Evolutionary conservation across 30 jellyfish, hydroid and myxozoan genomes (phyloP).

Genomic region (Aurelia coerulea): DNA sequence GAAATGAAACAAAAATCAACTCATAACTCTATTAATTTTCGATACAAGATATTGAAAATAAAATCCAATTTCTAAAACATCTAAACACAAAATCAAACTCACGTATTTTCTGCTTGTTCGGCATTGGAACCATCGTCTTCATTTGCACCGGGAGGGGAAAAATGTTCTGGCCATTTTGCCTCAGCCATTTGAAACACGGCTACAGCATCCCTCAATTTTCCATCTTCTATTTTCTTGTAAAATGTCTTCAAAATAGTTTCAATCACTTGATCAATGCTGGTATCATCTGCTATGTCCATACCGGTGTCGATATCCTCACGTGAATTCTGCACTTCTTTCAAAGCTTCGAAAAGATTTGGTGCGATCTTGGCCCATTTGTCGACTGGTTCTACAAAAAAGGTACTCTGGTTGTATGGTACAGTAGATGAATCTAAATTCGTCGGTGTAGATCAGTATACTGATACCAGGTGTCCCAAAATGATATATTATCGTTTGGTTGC

Average conservation of each 20-base stretch:
- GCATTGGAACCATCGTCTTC: slow-evolving; percentile 33
- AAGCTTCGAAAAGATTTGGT: slow-evolving; percentile 34
- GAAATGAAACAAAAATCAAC: too few relatives aligned
- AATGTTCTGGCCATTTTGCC: slow-evolving; percentile 40
- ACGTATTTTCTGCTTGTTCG: background rate
- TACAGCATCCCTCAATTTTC: slow-evolving; percentile 53
- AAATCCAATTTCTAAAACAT: too few relatives aligned
- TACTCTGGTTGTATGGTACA: too few relatives aligned
- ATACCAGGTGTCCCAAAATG: too few relatives aligned
- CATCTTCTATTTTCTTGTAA: slow-evolving; percentile 40
- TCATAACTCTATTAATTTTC: too few relatives aligned
- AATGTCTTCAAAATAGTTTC: slow-evolving; percentile 34
- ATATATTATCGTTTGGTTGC: too few relatives aligned
- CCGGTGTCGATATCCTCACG: slow-evolving; percentile 19
- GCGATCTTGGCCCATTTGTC: slow-evolving; percentile 67
- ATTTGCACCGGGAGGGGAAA: slow-evolving; percentile 10
- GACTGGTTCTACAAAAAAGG: background rate
- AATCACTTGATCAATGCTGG: slow-evolving; percentile 53
- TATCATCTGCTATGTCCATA: slow-evolving; percentile 49
- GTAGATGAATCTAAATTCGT: too few relatives aligned
- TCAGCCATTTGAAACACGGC: slow-evolving; percentile 51
- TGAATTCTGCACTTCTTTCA: slow-evolving; percentile 22
- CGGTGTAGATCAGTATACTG: too few relatives aligned
- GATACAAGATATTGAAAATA: too few relatives aligned
- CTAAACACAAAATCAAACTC: too few relatives aligned